Evolutionary conservation across 2,113 vertebrate species (phyloP).

Genomic region (Scytalopus superciliaris): DNA sequence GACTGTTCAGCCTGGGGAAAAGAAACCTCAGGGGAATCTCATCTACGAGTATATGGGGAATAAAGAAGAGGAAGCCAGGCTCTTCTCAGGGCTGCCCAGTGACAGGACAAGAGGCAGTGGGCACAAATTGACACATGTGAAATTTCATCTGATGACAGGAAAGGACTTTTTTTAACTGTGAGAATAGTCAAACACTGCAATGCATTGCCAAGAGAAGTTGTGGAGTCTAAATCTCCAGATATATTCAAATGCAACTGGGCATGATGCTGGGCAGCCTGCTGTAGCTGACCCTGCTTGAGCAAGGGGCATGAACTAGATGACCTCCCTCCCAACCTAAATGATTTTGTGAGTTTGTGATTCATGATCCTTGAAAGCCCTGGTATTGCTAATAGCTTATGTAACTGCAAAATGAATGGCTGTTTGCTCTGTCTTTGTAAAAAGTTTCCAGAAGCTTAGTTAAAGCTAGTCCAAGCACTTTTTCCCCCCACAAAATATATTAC

Average conservation of each 20-base stretch:
- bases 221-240: not conserved
- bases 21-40: not conserved
- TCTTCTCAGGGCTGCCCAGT: not conserved
- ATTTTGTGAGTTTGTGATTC: not conserved
- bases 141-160: not conserved
- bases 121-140: not conserved
- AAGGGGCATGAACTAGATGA: not conserved
- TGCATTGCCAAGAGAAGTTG: not conserved
- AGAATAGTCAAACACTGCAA: not conserved
- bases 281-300: not conserved
- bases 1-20: not conserved
- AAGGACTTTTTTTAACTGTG: not conserved
- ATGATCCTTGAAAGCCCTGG: not conserved
- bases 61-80: not conserved
- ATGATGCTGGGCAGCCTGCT: not conserved
- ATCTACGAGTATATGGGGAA: not conserved
- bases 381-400: not conserved
- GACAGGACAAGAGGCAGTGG: not conserved
- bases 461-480: not conserved
- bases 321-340: not conserved
- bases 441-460: not conserved
- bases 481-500: not conserved
- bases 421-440: not conserved
- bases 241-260: not conserved
- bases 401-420: not conserved